Evolutionary conservation across 2,888 invertebrate species (phyloP).

Genomic region (Oxycera nigricornis): DNA sequence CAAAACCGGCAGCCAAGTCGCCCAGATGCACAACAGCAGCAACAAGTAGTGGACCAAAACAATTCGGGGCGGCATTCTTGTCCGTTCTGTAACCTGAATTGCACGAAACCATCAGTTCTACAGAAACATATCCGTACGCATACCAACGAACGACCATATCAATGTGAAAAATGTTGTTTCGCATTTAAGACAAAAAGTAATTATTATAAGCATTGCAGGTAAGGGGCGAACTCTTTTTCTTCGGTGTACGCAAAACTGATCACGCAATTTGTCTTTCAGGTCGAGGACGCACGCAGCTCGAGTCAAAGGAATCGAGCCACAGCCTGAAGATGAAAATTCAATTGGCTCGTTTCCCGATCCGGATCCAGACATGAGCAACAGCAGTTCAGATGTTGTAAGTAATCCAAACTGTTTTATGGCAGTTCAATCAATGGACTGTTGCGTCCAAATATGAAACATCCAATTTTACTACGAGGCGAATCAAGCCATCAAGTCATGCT

Average conservation of each 20-base stretch:
- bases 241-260: not conserved
- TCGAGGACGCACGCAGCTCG: conserved; percentile 76
- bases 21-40: not conserved
- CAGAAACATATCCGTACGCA: conserved; percentile 94
- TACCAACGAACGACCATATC: conserved; percentile 91
- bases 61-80: conserved; percentile 77
- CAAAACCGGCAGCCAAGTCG: not conserved
- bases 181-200: conserved; percentile 95
- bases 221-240: conserved; percentile 29
- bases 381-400: conserved; percentile 60
- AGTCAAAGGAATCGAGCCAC: conserved; percentile 67
- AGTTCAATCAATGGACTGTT: not conserved
- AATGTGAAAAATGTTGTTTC: conserved; percentile 87
- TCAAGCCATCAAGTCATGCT: too few relatives aligned
- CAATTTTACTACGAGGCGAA: too few relatives aligned
- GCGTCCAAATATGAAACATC: too few relatives aligned
- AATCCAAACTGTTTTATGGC: not conserved
- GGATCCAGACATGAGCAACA: conserved; percentile 62
- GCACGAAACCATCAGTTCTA: conserved; percentile 91
- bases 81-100: conserved; percentile 85
- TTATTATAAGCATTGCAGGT: conserved; percentile 85
- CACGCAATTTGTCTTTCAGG: too few relatives aligned
- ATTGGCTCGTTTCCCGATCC: conserved; percentile 69
- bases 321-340: conserved; percentile 67
- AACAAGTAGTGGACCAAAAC: conserved; percentile 34